Evolutionary conservation across 2,888 invertebrate genomes (phyloP).

Genomic region (Drosophila nr. perissopoda): DNA sequence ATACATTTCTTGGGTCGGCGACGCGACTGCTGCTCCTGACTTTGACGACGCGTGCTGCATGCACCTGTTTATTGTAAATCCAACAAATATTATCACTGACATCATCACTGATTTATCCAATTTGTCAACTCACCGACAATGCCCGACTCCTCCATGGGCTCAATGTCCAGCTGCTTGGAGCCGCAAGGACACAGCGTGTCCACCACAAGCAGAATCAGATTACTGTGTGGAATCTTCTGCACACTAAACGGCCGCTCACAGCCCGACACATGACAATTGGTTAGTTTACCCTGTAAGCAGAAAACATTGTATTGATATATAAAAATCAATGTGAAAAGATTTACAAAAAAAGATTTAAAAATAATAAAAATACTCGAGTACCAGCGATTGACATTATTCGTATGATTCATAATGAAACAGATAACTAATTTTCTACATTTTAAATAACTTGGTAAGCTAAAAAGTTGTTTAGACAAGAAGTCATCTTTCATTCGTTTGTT

Average conservation of each 20-base stretch:
- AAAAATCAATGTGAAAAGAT: neutral
- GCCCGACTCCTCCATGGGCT: conserved; percentile 89
- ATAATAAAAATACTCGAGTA: neutral
- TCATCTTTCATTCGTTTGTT: neutral
- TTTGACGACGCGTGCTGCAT: conserved; percentile 86
- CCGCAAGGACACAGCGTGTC: conserved; percentile 95
- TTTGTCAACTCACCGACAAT: conserved; percentile 84
- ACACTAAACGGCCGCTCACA: conserved; percentile 97
- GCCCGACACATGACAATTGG: conserved; percentile 94
- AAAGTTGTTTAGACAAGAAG: neutral
- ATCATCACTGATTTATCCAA: too few species aligned
- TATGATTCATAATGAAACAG: neutral
- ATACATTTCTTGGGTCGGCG: conserved; percentile 92
- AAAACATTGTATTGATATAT: neutral
- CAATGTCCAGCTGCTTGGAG: conserved; percentile 93
- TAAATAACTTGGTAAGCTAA: neutral
- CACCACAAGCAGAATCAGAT: conserved; percentile 94
- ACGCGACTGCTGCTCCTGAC: conserved; percentile 89
- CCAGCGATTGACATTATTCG: neutral
- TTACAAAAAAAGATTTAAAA: neutral
- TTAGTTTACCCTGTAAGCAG: conserved; percentile 89
- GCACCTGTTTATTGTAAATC: conserved; percentile 78
- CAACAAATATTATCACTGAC: neutral
- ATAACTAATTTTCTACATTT: neutral
- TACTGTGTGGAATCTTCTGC: conserved; percentile 95